Conservation (phyloP, 2,888 invertebrate genomes). For the Formica aserva region DNA sequence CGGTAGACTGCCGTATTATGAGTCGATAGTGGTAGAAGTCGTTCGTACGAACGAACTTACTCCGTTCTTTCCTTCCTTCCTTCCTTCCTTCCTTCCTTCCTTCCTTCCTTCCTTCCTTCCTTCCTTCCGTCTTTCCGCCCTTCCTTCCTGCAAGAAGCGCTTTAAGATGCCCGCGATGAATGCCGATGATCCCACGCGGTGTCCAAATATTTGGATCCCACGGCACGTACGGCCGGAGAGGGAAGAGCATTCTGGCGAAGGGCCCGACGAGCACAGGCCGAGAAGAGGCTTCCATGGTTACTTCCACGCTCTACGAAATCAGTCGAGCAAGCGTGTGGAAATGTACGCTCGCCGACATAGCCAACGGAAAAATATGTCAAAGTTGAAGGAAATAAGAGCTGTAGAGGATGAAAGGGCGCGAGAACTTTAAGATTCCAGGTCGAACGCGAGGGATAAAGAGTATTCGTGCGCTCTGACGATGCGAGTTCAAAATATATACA, state of each 20-base stretch:
- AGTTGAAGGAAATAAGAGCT: conserved; percentile 47
- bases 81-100: conserved; percentile 18
- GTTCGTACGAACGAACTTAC: conserved; percentile 59
- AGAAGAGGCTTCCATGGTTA: conserved; percentile 45
- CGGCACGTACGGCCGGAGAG: conserved; percentile 65
- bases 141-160: conserved; percentile 60
- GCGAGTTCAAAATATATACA: conserved; percentile 2
- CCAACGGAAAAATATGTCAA: conserved; percentile 49
- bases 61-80: conserved; percentile 41
- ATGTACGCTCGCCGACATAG: conserved; percentile 40
- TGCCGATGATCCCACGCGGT: conserved; percentile 70
- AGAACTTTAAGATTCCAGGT: conserved; percentile 21
- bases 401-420: conserved; percentile 21
- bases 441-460: background rate
- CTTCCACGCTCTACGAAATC: conserved; percentile 46
- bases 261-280: conserved; percentile 42
- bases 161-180: conserved; percentile 70
- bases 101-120: conserved; percentile 16
- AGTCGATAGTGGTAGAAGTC: conserved; percentile 58
- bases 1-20: conserved; percentile 54
- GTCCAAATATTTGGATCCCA: conserved; percentile 71
- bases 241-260: conserved; percentile 60
- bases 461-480: conserved; percentile 2
- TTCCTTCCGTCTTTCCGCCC: conserved; percentile 30
- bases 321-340: conserved; percentile 45